Evolutionary conservation across 2,797 vertebrate species (phyloP).

Genomic region (Nasua narica): DNA sequence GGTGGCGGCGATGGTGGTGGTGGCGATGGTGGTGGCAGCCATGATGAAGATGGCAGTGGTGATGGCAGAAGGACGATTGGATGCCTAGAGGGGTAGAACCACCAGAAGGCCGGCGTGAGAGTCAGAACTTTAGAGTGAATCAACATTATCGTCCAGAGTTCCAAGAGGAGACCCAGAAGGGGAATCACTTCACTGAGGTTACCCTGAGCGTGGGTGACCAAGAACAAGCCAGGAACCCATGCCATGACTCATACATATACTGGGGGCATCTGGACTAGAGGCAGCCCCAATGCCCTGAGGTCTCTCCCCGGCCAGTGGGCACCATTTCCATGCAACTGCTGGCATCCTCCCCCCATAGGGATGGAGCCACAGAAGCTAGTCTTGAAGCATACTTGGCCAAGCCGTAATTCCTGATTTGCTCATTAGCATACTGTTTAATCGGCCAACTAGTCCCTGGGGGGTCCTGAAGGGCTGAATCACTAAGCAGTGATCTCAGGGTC

Average conservation of each 20-base stretch:
- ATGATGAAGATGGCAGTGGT: not conserved
- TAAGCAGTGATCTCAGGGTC: not conserved
- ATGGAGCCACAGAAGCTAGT: not conserved
- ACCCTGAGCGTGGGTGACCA: not conserved
- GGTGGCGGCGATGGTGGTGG: not conserved
- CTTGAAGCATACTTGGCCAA: not conserved
- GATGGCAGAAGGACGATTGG: not conserved
- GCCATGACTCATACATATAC: not conserved
- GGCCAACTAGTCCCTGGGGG: not conserved
- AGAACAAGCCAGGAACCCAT: not conserved
- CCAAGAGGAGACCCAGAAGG: not conserved
- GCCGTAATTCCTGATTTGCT: not conserved
- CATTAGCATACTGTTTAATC: not conserved
- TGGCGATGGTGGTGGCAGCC: not conserved
- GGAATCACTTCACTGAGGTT: not conserved
- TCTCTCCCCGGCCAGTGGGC: not conserved
- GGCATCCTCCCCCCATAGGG: not conserved
- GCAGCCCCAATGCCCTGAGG: not conserved
- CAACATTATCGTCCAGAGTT: not conserved
- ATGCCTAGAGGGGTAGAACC: not conserved
- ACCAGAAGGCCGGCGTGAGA: not conserved
- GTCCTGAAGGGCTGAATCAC: not conserved
- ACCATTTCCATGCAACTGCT: not conserved
- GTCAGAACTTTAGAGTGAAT: not conserved
- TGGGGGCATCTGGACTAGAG: not conserved